phyloP scores from a whole-genome alignment of 2,888 invertebrate genomes.

The Poecilus cupreus region DNA sequence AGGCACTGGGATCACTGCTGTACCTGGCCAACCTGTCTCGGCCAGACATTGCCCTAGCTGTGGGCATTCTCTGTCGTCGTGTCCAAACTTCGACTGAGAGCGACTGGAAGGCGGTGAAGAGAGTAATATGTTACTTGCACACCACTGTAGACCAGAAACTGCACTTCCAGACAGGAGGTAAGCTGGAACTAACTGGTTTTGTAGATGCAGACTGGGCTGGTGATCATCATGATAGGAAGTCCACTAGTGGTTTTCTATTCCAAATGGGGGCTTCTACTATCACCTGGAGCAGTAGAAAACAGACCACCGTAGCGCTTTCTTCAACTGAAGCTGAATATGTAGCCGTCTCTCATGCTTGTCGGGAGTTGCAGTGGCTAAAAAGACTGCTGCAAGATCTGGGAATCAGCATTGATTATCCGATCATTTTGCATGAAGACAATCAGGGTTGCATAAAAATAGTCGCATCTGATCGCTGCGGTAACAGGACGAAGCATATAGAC shows the following conservation, averaged over 20 bases:
- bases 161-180: too few species aligned
- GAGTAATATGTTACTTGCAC: slow-evolving; percentile 12
- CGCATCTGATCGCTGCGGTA: not conserved
- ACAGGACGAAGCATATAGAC: not conserved
- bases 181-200: too few species aligned
- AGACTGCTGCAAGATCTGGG: too few species aligned
- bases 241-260: not conserved
- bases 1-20: not conserved
- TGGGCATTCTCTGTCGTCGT: slow-evolving; percentile 20
- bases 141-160: too few species aligned
- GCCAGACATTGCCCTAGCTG: too few species aligned
- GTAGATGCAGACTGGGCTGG: too few species aligned
- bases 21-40: too few species aligned
- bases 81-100: slow-evolving; percentile 7
- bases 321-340: too few species aligned
- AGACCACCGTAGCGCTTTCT: not conserved
- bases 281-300: not conserved
- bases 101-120: slow-evolving; percentile 23
- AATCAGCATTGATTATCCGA: not conserved
- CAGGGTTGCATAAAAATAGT: not conserved
- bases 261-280: not conserved
- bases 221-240: too few species aligned
- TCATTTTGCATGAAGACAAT: not conserved
- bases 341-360: too few species aligned
- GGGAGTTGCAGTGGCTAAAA: too few species aligned